Base-by-base conservation (phyloP, 30 jellyfish, hydroid and myxozoan species). In the Aurelia sp. region DNA sequence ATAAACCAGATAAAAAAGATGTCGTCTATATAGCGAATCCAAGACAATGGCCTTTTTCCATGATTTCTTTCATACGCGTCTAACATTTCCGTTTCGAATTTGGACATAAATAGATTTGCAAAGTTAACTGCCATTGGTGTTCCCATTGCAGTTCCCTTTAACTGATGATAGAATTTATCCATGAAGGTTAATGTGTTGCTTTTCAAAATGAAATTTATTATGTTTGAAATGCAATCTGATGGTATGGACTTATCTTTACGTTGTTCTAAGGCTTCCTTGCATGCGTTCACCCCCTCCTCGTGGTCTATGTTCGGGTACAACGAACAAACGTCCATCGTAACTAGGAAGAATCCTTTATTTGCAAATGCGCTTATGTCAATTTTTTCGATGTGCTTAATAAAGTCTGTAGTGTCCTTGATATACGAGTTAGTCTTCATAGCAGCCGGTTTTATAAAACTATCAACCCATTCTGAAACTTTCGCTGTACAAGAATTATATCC, bases 71-170 rank as follows among this genome's bases (percentile, higher is more conserved):
- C 33, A 24, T 24, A 68, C 35, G 3, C 44, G 35, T n/a, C 35
- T 68, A 8, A 41, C 55, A 13, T 55, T 58, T 27, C 33, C 33
- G 33, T 27, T 27, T 27, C 33, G 33, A 27, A 27, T 27, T 27
- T 27, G 33, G 2, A 27, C 33, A 27, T 27, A 27, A 27, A 27
- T 0, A 27, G 33, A 27, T 27, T 27, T 27, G 33, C 33, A 27
- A 27, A 27, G 33, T 27, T 27, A 27, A 27, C 33, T 27, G 33
- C 33, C 33, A 68, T 18, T 9, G 59, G 44, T 20, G 80, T 8
- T 13, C 80, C 80, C 16, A 33, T 68, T 22, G 80, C 80, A 8
- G 80, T 68, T 20, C 80, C 80, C 17, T 19, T 24, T 13, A 33
- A 19, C 35, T 24, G 60, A 18, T 18, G 44, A 33, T 20, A 68